A percentile compares a stretch with the other conserved stretches of the same genome.
Conservation (phyloP, 1,140 invertebrate species). For the Diprion similis region DNA sequence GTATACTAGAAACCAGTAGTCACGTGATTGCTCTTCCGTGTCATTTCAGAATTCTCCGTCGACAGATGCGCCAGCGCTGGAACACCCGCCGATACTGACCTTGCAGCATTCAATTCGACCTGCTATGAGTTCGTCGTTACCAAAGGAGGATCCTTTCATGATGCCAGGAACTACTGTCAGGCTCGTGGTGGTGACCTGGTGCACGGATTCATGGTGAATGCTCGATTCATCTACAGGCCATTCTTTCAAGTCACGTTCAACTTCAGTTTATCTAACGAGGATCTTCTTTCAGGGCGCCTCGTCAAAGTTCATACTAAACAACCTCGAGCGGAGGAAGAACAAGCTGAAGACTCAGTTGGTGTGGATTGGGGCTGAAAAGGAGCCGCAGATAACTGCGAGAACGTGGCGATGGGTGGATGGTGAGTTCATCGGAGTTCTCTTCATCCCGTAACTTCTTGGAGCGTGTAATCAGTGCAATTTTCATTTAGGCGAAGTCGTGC, state of each 20-base stretch:
- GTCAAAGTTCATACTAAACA: slow-evolving; percentile 76
- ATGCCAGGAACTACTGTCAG: slow-evolving; percentile 78
- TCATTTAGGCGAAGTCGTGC: slow-evolving; percentile 73
- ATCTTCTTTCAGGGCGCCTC: slow-evolving; percentile 67
- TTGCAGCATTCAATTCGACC: slow-evolving; percentile 82
- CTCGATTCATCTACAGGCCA: not conserved
- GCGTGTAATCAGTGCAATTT: slow-evolving; percentile 12
- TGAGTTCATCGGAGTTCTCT: slow-evolving; percentile 55
- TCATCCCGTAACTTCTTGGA: slow-evolving; percentile 3
- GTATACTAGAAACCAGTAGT: not conserved
- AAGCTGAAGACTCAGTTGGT: slow-evolving; percentile 84
- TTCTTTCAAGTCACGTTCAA: not conserved
- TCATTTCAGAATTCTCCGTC: slow-evolving; percentile 77
- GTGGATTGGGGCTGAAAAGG: slow-evolving; percentile 91
- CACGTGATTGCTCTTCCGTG: slow-evolving; percentile 14
- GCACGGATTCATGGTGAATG: slow-evolving; percentile 71
- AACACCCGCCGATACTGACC: slow-evolving; percentile 74
- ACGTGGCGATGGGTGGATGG: slow-evolving; percentile 93
- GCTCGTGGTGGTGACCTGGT: slow-evolving; percentile 82
- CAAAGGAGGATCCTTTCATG: slow-evolving; percentile 81
- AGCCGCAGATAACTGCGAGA: slow-evolving; percentile 79
- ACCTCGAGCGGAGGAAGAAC: slow-evolving; percentile 80
- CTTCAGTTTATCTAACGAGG: not conserved
- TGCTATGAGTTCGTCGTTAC: slow-evolving; percentile 89
- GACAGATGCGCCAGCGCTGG: slow-evolving; percentile 76